Conservation (phyloP, 2,888 invertebrate species). For the Aelia acuminata region DNA sequence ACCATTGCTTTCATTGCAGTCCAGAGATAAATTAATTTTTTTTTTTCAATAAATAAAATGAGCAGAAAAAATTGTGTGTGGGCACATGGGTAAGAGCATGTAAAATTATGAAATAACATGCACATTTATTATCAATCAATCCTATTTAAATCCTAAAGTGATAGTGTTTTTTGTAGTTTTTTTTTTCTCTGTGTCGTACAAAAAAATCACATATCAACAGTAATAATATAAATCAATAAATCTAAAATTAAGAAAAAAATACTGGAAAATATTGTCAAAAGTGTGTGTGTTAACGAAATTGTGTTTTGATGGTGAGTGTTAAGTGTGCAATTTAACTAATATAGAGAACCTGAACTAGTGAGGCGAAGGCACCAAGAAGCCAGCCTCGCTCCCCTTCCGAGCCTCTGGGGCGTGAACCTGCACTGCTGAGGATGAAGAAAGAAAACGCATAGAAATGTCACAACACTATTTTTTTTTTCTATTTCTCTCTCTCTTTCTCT, state of each 20-base stretch:
- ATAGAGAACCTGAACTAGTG: slow-evolving; percentile 63
- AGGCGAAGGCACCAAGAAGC: slow-evolving; percentile 63
- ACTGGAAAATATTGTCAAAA: background rate
- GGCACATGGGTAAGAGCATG: slow-evolving; percentile 12
- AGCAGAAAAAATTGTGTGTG: background rate
- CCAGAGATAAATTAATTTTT: too few relatives aligned
- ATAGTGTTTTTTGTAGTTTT: background rate
- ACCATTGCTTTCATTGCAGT: background rate
- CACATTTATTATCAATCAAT: background rate
- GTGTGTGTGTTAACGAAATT: slow-evolving; percentile 20
- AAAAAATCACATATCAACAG: background rate
- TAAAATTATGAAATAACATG: background rate
- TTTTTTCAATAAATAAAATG: background rate
- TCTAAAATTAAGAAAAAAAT: background rate
- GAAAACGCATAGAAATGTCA: slow-evolving; percentile 66
- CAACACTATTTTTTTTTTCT: slow-evolving; percentile 57
- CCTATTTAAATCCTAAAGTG: background rate
- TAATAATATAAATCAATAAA: background rate
- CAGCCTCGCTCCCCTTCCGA: slow-evolving; percentile 58
- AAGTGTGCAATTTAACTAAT: slow-evolving; percentile 63
- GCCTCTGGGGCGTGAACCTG: slow-evolving; percentile 56
- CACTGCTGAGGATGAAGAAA: slow-evolving; percentile 66
- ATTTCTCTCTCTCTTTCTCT: background rate
- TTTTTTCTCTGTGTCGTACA: background rate
- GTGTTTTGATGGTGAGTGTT: slow-evolving; percentile 41